phyloP scores from a whole-genome alignment of 2,797 vertebrate species.

The Calcarius lapponicus region DNA sequence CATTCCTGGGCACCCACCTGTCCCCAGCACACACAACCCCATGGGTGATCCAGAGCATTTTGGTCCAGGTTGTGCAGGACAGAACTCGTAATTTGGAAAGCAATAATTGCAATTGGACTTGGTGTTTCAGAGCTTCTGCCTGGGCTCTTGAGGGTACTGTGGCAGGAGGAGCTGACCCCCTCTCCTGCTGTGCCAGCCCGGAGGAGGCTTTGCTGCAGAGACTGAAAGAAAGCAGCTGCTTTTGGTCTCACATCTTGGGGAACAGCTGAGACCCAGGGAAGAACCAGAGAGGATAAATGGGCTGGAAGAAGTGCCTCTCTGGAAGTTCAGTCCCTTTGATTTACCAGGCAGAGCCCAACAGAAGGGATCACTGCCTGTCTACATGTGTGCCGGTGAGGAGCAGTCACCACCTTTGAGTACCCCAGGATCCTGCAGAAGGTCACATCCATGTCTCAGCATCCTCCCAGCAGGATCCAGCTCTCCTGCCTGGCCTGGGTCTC shows the following conservation, averaged over 20 bases:
- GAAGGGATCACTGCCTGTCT: background rate
- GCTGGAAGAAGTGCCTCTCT: background rate
- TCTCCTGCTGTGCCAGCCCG: fast-evolving
- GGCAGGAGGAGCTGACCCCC: background rate
- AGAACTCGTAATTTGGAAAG: background rate
- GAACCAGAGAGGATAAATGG: background rate
- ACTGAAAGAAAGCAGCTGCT: fast-evolving
- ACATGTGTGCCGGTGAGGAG: fast-evolving
- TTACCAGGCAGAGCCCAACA: background rate
- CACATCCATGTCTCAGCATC: background rate
- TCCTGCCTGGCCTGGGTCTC: background rate
- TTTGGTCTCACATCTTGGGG: background rate
- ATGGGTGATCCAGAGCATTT: fast-evolving
- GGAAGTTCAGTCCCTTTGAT: background rate
- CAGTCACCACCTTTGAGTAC: background rate
- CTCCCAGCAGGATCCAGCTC: background rate
- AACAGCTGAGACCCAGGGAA: fast-evolving
- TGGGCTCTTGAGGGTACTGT: background rate
- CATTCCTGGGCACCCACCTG: fast-evolving
- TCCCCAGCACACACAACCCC: too few species aligned
- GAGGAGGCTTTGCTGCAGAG: background rate
- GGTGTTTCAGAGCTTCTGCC: background rate
- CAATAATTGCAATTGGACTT: background rate
- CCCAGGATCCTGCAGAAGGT: fast-evolving
- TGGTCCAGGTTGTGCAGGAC: fast-evolving